Base-by-base conservation (phyloP, 2,888 invertebrate species). In the Cyclophora punctaria region DNA sequence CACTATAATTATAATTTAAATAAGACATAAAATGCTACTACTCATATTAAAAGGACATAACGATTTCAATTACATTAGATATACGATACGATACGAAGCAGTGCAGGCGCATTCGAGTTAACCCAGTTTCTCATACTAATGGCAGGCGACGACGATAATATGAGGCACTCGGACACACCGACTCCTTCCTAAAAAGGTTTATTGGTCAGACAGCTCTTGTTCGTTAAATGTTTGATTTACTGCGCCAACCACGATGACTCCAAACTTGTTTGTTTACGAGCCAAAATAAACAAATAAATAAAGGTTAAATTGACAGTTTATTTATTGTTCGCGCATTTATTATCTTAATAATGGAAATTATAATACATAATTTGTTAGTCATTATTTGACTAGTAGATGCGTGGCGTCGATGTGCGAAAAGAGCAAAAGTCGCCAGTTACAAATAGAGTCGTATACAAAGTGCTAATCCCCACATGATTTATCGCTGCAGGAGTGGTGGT, bases 191-290 rank as follows among this genome's bases (percentile, higher is more conserved):
- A 74, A 72, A 69, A 73, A 72, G 69, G 67, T 73, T 80, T 79
- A 79, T 79, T 78, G 77, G 77, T 68, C 67, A 67, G 76, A 75
- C 80, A 78, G 73, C 64, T 64, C 63, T 62, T 61, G 73, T 71
- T 73, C 69, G 72, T 75, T 80, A 79, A 80, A 79, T 73, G 75
- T 74, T 71, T 81, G 79, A 81, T 81, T 80, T 81, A 81, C 67
- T 69, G 58, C 52, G 60, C 60, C 67, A 73, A 70, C 72, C 20
- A 69, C 67, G 69, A 65, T 63, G 66, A 69, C 68, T 59, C 60
- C 61, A 62, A 66, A 60, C 59, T 61, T 60, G 54, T 53, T 42
- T 55, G 50, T 61, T 57, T 56, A 57, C 48, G 48, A 49, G 52
- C 44, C 49, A 51, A 45, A 59, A 58, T 53, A 55, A 58, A 49